phyloP scores from a whole-genome alignment of 2,797 vertebrate genomes.

The Lepilemur ruficaudatus region DNA sequence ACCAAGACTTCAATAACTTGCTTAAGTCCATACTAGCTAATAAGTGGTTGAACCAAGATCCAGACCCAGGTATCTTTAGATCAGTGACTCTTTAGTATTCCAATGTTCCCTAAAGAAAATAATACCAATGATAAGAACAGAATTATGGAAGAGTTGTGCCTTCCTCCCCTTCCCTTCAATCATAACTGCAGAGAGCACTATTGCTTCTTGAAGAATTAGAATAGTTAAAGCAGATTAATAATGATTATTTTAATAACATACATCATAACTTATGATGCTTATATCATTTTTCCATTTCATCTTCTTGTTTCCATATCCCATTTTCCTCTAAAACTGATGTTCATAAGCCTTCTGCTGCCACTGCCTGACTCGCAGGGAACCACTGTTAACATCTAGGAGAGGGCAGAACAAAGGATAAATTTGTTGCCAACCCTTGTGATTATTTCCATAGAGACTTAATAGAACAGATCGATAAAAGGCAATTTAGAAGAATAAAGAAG shows the following conservation, averaged over 20 bases:
- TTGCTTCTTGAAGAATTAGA: neutral
- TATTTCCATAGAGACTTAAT: constrained; percentile 7
- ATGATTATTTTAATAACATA: neutral
- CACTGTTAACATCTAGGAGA: neutral
- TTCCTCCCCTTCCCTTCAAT: neutral
- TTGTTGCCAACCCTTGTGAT: neutral
- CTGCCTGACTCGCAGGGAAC: neutral
- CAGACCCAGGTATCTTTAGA: neutral
- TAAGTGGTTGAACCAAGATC: neutral
- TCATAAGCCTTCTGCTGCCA: neutral
- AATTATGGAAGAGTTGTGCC: neutral
- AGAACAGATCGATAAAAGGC: neutral
- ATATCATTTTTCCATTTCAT: neutral
- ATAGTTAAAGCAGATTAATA: neutral
- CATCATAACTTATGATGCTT: neutral
- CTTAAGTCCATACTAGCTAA: neutral
- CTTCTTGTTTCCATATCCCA: neutral
- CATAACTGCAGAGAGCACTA: neutral
- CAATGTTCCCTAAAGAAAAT: neutral
- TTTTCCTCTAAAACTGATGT: neutral
- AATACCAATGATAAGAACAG: neutral
- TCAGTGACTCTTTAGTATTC: neutral
- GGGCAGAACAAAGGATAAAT: neutral
- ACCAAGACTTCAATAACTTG: neutral
- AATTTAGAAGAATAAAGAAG: constrained; percentile 5